A percentile compares a stretch with the other conserved stretches of the same genome.
Evolutionary conservation across 2,888 invertebrate species (phyloP).

Genomic region (Anticlea derivata): DNA sequence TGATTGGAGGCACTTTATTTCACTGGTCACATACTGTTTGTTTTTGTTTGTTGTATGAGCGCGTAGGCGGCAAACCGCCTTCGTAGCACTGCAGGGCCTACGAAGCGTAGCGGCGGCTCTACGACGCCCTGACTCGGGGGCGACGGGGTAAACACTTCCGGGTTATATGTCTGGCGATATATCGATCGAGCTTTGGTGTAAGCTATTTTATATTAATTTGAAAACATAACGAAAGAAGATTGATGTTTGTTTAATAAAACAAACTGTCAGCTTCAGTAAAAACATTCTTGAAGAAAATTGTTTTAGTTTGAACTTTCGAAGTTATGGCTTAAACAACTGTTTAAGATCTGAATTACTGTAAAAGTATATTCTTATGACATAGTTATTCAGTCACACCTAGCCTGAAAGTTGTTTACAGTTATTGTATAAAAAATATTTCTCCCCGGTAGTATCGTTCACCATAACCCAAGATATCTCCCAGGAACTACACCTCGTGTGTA

Average conservation of each 20-base stretch:
- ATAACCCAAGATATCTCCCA: slow-evolving; percentile 47
- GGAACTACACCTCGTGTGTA: slow-evolving; percentile 42
- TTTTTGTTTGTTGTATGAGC: slow-evolving; percentile 60
- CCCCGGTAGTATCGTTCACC: background rate
- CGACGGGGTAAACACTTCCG: slow-evolving; percentile 61
- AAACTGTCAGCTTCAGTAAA: too few relatives aligned
- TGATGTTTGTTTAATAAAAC: too few relatives aligned
- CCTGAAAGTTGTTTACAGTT: too few relatives aligned
- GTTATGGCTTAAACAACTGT: too few relatives aligned
- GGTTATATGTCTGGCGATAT: slow-evolving; percentile 54
- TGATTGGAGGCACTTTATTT: slow-evolving; percentile 50
- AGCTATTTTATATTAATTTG: too few relatives aligned
- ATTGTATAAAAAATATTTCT: too few relatives aligned
- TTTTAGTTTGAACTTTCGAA: too few relatives aligned
- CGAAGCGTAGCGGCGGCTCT: slow-evolving; percentile 73
- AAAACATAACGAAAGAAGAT: too few relatives aligned
- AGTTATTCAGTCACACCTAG: too few relatives aligned
- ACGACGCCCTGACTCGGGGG: slow-evolving; percentile 62
- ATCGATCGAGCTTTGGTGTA: slow-evolving; percentile 26
- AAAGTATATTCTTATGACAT: too few relatives aligned
- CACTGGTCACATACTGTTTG: slow-evolving; percentile 51
- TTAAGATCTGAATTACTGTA: too few relatives aligned
- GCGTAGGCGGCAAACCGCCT: slow-evolving; percentile 60
- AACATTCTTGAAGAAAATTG: too few relatives aligned
- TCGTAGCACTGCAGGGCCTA: slow-evolving; percentile 78